These are phyloP conservation scores for Parus major DNA, from an alignment of 2,113 vertebrate genomes.

Conservation along the genomic window DNA sequence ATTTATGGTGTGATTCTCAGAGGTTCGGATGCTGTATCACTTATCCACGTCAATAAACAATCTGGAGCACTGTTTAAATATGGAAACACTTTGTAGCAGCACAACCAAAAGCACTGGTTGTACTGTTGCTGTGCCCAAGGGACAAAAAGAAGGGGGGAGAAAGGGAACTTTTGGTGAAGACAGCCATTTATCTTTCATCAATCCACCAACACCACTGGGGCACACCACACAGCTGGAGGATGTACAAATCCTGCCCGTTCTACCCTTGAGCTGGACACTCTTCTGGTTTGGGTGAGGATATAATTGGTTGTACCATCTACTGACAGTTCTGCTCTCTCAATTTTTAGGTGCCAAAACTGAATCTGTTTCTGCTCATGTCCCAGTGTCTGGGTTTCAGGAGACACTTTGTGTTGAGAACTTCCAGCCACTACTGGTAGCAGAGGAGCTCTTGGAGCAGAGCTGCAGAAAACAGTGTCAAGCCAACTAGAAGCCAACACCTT, in stretches of 20 bases:
- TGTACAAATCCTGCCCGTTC: background rate
- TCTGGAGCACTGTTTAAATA: slow-evolving; percentile 29
- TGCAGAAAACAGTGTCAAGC: background rate
- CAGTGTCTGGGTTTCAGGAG: background rate
- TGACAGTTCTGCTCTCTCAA: background rate
- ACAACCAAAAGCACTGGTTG: background rate
- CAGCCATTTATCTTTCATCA: background rate
- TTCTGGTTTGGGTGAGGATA: background rate
- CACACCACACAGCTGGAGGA: background rate
- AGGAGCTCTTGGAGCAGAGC: background rate
- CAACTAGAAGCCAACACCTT: background rate
- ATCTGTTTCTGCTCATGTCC: background rate
- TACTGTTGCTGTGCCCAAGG: background rate
- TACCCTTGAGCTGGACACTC: background rate
- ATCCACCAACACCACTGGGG: background rate
- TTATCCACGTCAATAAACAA: slow-evolving; percentile 17
- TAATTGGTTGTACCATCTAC: background rate
- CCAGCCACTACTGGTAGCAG: background rate
- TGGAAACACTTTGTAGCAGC: background rate
- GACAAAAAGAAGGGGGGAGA: rapidly evolving
- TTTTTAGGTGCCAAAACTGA: background rate
- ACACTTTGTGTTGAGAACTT: background rate
- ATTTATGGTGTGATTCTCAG: background rate
- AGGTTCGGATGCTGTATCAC: background rate
- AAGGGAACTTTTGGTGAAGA: background rate